Base-by-base conservation (phyloP, 2,888 invertebrate genomes). In the Steinernema carpocapsae region DNA sequence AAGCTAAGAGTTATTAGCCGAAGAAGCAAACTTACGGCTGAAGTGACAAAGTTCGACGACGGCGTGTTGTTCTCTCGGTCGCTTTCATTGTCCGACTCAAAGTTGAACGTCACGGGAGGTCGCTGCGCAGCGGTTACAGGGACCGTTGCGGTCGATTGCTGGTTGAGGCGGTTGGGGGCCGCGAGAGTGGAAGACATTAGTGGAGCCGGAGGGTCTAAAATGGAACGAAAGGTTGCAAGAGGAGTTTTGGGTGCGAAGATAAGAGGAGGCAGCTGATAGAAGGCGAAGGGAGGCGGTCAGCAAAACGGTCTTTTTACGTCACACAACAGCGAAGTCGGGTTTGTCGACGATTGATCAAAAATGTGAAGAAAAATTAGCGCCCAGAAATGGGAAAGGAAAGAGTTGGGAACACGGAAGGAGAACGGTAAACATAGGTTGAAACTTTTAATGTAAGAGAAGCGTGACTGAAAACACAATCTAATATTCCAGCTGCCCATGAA, bases 221-320 rank as follows among this genome's bases (percentile, higher is more conserved):
- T 19, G 52, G 24, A 10, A 10, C 14, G n/a, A 48, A 48, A 48
- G n/a, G 48, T 48, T 48, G 14, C 19, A n/a, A 17, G 10, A 37
- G 19, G 56, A 56, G 64, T 17, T 24, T 24, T 29, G 7, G 64
- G 17, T 32, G 64, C 17, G 37, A 7, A 17, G 64, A n/a, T 26
- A 29, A 64, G 17, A 64, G 37, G 37, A 37, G 37, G 10, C 37
- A 37, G 37, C 37, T 6, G 37, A 3, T 37, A 10, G 10, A 6
- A 64, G 32, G 64, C 64, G 32, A 6, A 32, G 32, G 29, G 52
- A 52, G 52, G 52, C 52, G 64, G 37, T 64, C 64, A 64, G 64
- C 64, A 64, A 37, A 32, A n/a, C 32, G 64, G 64, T 64, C 64
- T 64, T 64, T 64, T 37, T 64, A 64, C 64, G 64, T 64, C 64